phyloP scores from a whole-genome alignment of 2,888 invertebrate species.

The Eumacrocentrus americanus region DNA sequence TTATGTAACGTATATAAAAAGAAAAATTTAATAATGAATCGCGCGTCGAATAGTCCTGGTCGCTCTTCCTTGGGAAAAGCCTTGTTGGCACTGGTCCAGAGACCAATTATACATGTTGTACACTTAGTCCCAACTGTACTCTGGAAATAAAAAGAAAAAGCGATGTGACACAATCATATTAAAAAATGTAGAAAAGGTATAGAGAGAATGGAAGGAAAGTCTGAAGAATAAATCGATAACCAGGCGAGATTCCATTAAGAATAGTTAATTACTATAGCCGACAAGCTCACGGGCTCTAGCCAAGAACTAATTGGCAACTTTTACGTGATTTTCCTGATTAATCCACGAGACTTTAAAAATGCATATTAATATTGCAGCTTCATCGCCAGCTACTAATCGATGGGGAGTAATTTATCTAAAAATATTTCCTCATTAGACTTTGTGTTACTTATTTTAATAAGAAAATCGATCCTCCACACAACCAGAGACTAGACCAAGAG shows the following conservation, averaged over 20 bases:
- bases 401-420: too few species aligned
- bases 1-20: constrained; percentile 27
- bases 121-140: constrained; percentile 22
- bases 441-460: too few species aligned
- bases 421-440: neutral
- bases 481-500: too few species aligned
- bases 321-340: constrained; percentile 6
- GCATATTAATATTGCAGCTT: too few species aligned
- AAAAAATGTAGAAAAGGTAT: neutral
- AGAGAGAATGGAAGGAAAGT: constrained; percentile 1
- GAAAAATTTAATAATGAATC: constrained; percentile 40
- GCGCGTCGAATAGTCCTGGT: constrained; percentile 18
- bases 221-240: constrained; percentile 12
- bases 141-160: constrained; percentile 20
- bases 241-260: constrained; percentile 8
- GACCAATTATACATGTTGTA: constrained; percentile 36
- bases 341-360: neutral
- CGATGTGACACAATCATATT: neutral
- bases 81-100: constrained; percentile 34
- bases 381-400: too few species aligned
- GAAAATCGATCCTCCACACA: too few species aligned
- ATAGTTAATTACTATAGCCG: constrained; percentile 18
- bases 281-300: neutral
- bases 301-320: constrained; percentile 17
- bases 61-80: constrained; percentile 23